Evolutionary conservation across 35 echinoderm and acorn worm species (phyloP), one percentile per base, ranked within the genome.

Genomic region (Acanthaster planci): DNA sequence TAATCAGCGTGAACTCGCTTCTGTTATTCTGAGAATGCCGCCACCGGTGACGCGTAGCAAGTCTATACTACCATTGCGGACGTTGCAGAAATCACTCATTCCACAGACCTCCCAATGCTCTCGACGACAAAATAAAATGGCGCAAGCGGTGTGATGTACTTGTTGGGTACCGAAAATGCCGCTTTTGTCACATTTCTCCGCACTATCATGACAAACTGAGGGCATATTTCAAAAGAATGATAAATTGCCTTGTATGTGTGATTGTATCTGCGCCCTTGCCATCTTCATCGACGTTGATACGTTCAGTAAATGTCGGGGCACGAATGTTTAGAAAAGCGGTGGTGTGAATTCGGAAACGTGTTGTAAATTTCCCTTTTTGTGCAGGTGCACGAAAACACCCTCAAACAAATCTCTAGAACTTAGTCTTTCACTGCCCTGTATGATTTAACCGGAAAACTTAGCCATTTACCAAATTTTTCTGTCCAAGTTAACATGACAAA

Each of bases 61-160:
- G 59, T 89, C 37, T 82, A 76, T 52, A 21, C 35, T 16, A 4
- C 27, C 59, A 68, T 89, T 89, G 87, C 87, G 87, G 87, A 89
- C 87, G 87, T 89, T 80, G 80, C 40, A 56, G 87, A 82, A 89
- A 83, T 80, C 79, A 51, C 36, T 59, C 67, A 40, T 38, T 72
- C 58, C 81, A 39, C 64, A 50, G 51, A 40, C 38, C 42, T 39
- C 55, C 12, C 55, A 56, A 52, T 17, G 34, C 15, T 22, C 21
- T 21, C 18, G 76, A 89, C 83, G 87, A 60, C 79, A 58, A 55
- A 51, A 12, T 29, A 39, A 67, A 47, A 47, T 47, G 42, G 42
- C 42, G 42, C 42, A 47, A 4, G 4, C 22, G 76, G 7, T 40
- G 78, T 67, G 31, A 89, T 82, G 87, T 89, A 79, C 80, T 89